Evolutionary conservation across 2,888 invertebrate genomes (phyloP).

Genomic region (Standfussiana lucernea): DNA sequence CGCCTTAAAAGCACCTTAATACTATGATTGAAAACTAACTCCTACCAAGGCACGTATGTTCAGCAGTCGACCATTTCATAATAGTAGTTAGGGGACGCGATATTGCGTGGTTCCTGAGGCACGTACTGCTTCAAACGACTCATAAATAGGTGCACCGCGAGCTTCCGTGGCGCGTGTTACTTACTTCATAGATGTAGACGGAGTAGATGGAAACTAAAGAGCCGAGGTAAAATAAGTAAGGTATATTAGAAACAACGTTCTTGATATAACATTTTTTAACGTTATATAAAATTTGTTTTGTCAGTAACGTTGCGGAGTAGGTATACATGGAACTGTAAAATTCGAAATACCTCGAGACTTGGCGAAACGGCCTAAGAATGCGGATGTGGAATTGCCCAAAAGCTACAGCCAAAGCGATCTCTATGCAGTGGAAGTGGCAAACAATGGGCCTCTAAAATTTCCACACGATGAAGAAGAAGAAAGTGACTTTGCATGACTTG

Average conservation of each 20-base stretch:
- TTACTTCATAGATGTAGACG: conserved; percentile 11
- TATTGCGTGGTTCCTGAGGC: conserved; percentile 30
- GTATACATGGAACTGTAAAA: background rate
- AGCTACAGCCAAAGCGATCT: background rate
- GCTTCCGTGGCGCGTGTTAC: conserved; percentile 33
- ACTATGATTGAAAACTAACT: conserved; percentile 15
- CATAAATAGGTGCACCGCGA: conserved; percentile 48
- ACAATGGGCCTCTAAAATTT: background rate
- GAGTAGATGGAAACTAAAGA: conserved; percentile 13
- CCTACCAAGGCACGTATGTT: conserved; percentile 8
- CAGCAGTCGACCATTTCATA: conserved; percentile 35
- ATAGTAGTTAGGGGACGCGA: conserved; percentile 30
- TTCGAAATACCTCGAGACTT: background rate
- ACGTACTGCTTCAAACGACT: conserved; percentile 47
- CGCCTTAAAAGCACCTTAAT: background rate
- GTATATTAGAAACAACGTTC: background rate
- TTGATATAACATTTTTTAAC: background rate
- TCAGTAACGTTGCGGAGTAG: background rate
- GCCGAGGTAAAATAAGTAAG: background rate
- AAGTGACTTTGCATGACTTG: background rate
- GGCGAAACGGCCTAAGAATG: background rate
- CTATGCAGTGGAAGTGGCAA: background rate
- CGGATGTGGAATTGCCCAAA: background rate
- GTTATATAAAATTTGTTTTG: too few species aligned
- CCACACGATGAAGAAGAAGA: background rate